A percentile compares a stretch with the other conserved stretches of the same genome.
Conservation (phyloP, 2,888 invertebrate species). For the Sinodicranocentrus sp. region DNA sequence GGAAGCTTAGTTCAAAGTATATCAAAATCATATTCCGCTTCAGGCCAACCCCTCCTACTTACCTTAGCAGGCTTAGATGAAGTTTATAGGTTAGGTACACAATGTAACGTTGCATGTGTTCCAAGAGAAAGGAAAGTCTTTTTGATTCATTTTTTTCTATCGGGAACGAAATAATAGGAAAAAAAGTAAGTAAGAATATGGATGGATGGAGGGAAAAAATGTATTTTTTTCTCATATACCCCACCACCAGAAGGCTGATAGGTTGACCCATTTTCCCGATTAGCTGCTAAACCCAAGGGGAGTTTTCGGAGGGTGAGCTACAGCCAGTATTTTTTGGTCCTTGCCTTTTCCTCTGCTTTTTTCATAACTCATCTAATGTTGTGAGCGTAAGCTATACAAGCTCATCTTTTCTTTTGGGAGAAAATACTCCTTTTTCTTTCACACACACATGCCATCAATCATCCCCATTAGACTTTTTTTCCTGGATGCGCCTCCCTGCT, state of each 20-base stretch:
- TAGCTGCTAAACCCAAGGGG: no score
- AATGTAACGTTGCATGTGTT: no score
- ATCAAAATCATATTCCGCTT: constrained; percentile 52
- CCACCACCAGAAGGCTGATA: not conserved
- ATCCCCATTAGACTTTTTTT: constrained; percentile 25
- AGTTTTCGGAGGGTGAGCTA: no score
- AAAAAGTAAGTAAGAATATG: not conserved
- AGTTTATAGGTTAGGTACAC: no score
- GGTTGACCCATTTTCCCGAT: not conserved
- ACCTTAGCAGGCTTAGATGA: not conserved
- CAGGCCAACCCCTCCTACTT: constrained; percentile 23
- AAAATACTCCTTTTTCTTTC: constrained; percentile 10
- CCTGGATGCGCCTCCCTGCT: not conserved
- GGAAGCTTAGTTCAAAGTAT: constrained; percentile 52
- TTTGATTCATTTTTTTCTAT: no score
- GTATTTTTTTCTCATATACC: not conserved
- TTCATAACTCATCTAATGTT: no score
- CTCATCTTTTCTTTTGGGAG: constrained; percentile 36
- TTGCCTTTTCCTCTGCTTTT: no score
- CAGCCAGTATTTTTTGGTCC: no score
- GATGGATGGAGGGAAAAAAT: not conserved
- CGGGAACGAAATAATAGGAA: not conserved
- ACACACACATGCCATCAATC: constrained; percentile 46
- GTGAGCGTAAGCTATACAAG: no score
- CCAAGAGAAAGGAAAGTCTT: no score